Base-by-base conservation (phyloP, 2,888 invertebrate species). In the Dascillus cervinus region DNA sequence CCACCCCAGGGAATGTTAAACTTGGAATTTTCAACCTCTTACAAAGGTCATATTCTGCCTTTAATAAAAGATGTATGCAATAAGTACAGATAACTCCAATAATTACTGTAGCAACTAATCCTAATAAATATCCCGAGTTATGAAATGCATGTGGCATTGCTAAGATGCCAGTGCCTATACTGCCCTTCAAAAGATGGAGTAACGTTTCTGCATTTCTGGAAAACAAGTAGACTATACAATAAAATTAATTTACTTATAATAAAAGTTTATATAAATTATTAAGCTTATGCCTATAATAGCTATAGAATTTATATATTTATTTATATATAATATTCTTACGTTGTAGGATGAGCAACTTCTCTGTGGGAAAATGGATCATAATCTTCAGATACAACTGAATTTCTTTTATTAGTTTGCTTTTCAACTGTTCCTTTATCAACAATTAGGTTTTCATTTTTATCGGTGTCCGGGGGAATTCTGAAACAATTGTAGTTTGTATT, bases 81-180 rank as follows among this genome's bases (percentile, higher is more conserved):
- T 95, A 94, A 3, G 91, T 86, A 65, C 92, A 92, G 17, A 96
- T 74, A 12, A 85, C 62, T 0, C 94, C 95, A 46, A 97, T 87
- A 3, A 88, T 51, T 6, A 88, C 61, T 0, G 95, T 83, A 4
- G 89, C 88, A 11, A 86, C 65, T 1, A 79, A 58, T 5, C 95
- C 95, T 3, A 91, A 76, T 34, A 77, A 67, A 48, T 86, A 79
- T 2, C 92, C 92, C 0, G 91, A 75, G 58, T 91, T 78, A 47
- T 76, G 72, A 58, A 92, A 85, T 0, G 91, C 91, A 44, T 79
- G 73, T 1, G 92, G 91, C 82, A 94, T 86, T 3, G 92, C 91
- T 29, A 94, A 69, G 48, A 92, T 87, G 3, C 94, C 94, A 0
- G 91, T 91, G 1, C 94, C 94, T 41, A 92, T 70, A 60, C 89